Conservation (phyloP, 2,113 vertebrate genomes). For the Daubentonia madagascariensis region DNA sequence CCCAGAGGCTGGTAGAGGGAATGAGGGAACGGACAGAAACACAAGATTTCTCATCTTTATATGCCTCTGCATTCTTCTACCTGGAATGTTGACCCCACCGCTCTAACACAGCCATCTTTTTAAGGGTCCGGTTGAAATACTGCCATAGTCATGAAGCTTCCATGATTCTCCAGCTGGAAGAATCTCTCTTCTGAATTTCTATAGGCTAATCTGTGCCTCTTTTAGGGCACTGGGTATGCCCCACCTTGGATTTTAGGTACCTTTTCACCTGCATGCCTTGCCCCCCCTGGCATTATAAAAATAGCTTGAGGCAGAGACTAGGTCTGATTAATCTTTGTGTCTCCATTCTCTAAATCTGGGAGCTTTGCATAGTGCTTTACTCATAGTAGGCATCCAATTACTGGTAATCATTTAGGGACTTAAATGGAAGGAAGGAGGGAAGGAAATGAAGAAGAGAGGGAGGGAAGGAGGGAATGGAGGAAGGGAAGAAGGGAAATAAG, state of each 20-base stretch:
- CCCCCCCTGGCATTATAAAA: background rate
- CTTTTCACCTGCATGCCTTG: background rate
- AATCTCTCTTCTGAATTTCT: background rate
- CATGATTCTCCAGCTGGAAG: background rate
- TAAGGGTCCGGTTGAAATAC: background rate
- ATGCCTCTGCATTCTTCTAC: background rate
- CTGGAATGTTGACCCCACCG: background rate
- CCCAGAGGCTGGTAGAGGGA: background rate
- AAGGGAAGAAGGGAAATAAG: fast-evolving
- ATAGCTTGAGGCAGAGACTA: background rate
- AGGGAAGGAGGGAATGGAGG: no score
- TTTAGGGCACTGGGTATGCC: background rate
- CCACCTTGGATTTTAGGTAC: background rate
- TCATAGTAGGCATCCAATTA: background rate
- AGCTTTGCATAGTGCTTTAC: background rate
- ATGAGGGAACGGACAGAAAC: background rate
- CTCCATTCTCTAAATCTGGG: background rate
- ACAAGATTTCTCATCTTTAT: background rate
- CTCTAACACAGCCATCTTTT: background rate
- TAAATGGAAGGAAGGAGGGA: background rate
- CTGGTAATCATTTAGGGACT: background rate
- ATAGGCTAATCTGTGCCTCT: background rate
- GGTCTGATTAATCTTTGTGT: background rate
- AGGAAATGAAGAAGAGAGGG: fast-evolving
- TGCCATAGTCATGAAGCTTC: background rate